Percentiles rank a stretch among this genome's conserved stretches.
phyloP scores from a whole-genome alignment of 2,888 invertebrate species.

The Himalopsyche tibetana region DNA sequence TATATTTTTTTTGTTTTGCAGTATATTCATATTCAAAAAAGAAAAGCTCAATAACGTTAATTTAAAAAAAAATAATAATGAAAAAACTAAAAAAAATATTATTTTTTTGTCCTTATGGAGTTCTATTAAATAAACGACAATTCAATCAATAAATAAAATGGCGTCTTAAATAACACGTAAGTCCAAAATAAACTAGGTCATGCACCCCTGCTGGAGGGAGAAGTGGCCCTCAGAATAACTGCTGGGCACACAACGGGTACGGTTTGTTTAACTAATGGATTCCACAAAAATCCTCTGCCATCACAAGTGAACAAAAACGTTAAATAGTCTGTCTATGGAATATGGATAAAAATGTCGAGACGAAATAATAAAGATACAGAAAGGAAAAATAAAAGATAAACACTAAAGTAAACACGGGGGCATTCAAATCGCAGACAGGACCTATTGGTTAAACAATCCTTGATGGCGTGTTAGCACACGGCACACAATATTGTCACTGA shows the following conservation, averaged over 20 bases:
- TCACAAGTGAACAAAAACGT: slow-evolving; percentile 55
- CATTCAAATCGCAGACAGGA: slow-evolving; percentile 60
- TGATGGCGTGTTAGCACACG: slow-evolving; percentile 57
- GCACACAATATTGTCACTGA: slow-evolving; percentile 47
- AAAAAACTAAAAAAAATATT: too few species aligned
- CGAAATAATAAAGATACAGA: slow-evolving; percentile 56
- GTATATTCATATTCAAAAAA: too few species aligned
- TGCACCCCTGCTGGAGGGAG: slow-evolving; percentile 48
- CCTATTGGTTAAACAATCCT: slow-evolving; percentile 62
- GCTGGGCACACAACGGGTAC: slow-evolving; percentile 63
- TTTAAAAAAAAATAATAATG: too few species aligned
- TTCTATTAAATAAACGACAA: too few species aligned
- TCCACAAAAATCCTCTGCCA: slow-evolving; percentile 63
- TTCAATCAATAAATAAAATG: too few species aligned
- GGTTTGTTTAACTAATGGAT: slow-evolving; percentile 66
- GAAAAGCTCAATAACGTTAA: too few species aligned
- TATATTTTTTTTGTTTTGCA: too few species aligned
- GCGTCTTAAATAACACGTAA: too few species aligned
- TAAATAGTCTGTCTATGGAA: slow-evolving; percentile 45
- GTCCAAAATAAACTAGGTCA: background rate
- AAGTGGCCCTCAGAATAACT: slow-evolving; percentile 58
- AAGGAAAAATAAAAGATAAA: slow-evolving; percentile 63
- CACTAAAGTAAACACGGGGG: slow-evolving; percentile 56
- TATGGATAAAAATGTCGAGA: slow-evolving; percentile 58
- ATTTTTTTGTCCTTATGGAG: too few species aligned